Percentiles rank a stretch among this genome's conserved stretches.
These are phyloP conservation scores for Melanotaenia maccullochi DNA, from an alignment of 2,797 vertebrate species.

Conservation along the genomic window DNA sequence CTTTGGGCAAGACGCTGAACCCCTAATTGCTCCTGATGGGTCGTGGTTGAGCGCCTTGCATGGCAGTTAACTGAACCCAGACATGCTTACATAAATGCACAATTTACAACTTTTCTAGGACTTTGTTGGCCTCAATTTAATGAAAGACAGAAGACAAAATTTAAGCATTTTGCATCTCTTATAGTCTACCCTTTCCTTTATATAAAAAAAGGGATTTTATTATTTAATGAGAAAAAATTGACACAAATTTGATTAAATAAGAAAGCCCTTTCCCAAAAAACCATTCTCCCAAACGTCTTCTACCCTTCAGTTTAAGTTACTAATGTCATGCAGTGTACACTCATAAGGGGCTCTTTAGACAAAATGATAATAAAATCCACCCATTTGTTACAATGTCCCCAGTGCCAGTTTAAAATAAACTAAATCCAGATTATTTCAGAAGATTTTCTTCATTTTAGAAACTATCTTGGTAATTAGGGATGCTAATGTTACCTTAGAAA, in stretches of 20 bases:
- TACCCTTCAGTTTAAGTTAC: no score
- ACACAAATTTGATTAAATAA: neutral
- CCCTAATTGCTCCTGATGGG: no score
- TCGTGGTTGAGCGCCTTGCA: no score
- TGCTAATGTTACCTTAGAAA: slow-evolving; percentile 38
- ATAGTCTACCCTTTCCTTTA: no score
- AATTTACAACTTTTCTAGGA: no score
- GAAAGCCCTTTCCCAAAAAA: neutral
- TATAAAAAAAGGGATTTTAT: neutral
- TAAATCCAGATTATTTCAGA: neutral
- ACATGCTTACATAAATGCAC: no score
- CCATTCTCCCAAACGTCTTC: no score
- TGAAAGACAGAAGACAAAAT: no score
- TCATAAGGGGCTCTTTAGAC: neutral
- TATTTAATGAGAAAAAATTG: neutral
- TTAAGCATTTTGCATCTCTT: no score
- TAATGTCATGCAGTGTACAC: neutral
- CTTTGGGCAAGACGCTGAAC: no score
- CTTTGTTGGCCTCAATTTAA: no score
- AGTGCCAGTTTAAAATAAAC: neutral
- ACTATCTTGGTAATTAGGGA: neutral
- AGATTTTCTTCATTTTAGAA: no score
- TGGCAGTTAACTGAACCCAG: neutral
- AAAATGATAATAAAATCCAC: neutral
- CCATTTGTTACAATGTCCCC: neutral